These are phyloP conservation scores for Perdita meconis DNA, from an alignment of 2,888 invertebrate species.

Conservation along the genomic window DNA sequence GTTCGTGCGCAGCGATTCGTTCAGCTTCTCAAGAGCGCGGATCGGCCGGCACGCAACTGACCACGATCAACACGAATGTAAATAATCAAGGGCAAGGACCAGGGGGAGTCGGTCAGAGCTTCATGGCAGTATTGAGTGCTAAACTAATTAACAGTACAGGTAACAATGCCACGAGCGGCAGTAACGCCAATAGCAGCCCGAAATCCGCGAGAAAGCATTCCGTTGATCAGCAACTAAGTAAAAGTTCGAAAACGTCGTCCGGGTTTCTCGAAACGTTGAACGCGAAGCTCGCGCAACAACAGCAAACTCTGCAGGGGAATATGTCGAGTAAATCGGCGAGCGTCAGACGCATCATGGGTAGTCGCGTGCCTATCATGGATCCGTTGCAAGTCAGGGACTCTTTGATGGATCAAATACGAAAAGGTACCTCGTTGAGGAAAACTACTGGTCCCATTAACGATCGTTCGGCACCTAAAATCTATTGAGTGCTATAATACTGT, in stretches of 20 bases:
- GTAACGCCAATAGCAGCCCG: conserved; percentile 75
- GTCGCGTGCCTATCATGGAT: conserved; percentile 82
- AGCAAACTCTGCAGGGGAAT: conserved; percentile 84
- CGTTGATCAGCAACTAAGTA: conserved; percentile 83
- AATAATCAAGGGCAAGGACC: conserved; percentile 79
- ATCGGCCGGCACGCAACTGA: conserved; percentile 48
- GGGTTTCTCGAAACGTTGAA: conserved; percentile 93
- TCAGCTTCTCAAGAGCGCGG: conserved; percentile 70
- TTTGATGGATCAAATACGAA: conserved; percentile 96
- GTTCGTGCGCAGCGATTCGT: conserved; percentile 70
- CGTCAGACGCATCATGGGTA: conserved; percentile 82
- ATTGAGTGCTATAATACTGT: conserved; percentile 83
- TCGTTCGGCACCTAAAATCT: conserved; percentile 95
- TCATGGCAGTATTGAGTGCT: conserved; percentile 90
- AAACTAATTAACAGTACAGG: conserved; percentile 85
- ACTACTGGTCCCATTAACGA: conserved; percentile 91
- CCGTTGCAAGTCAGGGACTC: conserved; percentile 87
- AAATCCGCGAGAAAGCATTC: conserved; percentile 82
- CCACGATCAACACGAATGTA: conserved; percentile 53
- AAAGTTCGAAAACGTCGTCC: conserved; percentile 83
- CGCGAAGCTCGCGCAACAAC: conserved; percentile 90
- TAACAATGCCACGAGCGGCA: conserved; percentile 57
- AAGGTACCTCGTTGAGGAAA: conserved; percentile 92
- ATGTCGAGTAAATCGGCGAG: conserved; percentile 79
- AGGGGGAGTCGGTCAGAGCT: conserved; percentile 87